Evolutionary conservation across 2,113 vertebrate species (phyloP), one percentile per base, ranked within the genome.

Genomic region (Centrocercus urophasianus): DNA sequence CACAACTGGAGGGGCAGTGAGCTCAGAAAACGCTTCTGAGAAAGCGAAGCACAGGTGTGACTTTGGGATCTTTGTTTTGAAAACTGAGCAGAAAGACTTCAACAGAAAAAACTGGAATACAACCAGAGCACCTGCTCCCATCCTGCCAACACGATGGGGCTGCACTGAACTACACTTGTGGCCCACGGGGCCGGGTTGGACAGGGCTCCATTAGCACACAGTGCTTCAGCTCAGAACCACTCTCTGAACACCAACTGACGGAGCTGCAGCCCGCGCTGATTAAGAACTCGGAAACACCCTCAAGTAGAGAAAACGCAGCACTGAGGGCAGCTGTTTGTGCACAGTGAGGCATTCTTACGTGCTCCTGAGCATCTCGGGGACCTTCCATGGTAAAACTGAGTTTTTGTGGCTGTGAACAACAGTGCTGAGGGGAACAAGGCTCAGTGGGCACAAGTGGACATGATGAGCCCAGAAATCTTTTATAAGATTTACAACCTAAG

Each of bases 1-100:
- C 47, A 52, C 48, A 38, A 25, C 47, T 18, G 48, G 13, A 38
- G 36, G 12, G 2, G 25, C 19, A 21, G 7, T 14, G 13, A 52
- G 48, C 25, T 71, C 47, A 38, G 34, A 34, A 50, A 50, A 71
- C 7, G 27, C 48, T 28, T 52, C 25, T 14, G 47, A 36, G 48
- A 21, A 11, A 13, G 13, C 8, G 3, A 54, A 83, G 10, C 0
- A 3, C 25, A 57, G 4, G 7, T 1, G 3, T 17, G 4, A 69
- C 9, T 76, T 57, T 12, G 8, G 9, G 1, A 12, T 0, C 0
- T 4, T 42, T 67, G 32, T 63, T 83, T 50, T 11, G 12, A 86
- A 42, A 8, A 19, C 8, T 2, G 15, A n/a, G 8, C 0, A 1
- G 3, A 25, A 4, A 43, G 84, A 72, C 6, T 36, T 15, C 0